A percentile compares a stretch with the other conserved stretches of the same genome.
Conservation (phyloP, 1,140 invertebrate genomes). For the Drosophila azteca region DNA sequence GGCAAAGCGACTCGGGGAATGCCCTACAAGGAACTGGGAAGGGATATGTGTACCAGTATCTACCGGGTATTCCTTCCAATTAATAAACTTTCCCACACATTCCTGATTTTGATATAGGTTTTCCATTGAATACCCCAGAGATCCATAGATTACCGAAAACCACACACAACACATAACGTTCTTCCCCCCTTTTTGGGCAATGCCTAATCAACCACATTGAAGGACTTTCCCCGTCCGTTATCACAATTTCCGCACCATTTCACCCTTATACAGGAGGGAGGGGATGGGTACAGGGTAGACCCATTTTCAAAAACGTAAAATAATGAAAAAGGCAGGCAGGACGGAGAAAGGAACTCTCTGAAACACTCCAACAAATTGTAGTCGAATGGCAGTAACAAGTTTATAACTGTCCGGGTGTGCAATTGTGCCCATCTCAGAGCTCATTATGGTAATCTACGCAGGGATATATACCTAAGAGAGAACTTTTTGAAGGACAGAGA, state of each 20-base stretch:
- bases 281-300: slow-evolving; percentile 14
- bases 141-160: too few species aligned
- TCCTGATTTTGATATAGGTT: too few species aligned
- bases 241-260: slow-evolving; percentile 46
- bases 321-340: slow-evolving; percentile 40
- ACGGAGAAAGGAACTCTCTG: slow-evolving; percentile 22
- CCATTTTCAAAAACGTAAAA: slow-evolving; percentile 52
- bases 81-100: too few species aligned
- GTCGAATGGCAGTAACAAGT: slow-evolving; percentile 71
- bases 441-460: slow-evolving; percentile 75
- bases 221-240: slow-evolving; percentile 28
- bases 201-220: slow-evolving; percentile 26
- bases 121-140: too few species aligned
- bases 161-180: neutral
- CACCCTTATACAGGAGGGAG: slow-evolving; percentile 3
- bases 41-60: too few species aligned
- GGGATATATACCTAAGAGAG: neutral
- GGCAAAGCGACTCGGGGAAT: slow-evolving; percentile 13
- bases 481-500: too few species aligned
- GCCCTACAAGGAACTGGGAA: neutral
- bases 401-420: slow-evolving; percentile 59
- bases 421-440: slow-evolving; percentile 49
- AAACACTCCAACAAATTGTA: slow-evolving; percentile 56
- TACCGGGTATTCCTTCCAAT: too few species aligned
- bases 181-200: slow-evolving; percentile 5